Evolutionary conservation across 35 echinoderm and acorn worm species (phyloP).

Genomic region (Apostichopus parvimensis): DNA sequence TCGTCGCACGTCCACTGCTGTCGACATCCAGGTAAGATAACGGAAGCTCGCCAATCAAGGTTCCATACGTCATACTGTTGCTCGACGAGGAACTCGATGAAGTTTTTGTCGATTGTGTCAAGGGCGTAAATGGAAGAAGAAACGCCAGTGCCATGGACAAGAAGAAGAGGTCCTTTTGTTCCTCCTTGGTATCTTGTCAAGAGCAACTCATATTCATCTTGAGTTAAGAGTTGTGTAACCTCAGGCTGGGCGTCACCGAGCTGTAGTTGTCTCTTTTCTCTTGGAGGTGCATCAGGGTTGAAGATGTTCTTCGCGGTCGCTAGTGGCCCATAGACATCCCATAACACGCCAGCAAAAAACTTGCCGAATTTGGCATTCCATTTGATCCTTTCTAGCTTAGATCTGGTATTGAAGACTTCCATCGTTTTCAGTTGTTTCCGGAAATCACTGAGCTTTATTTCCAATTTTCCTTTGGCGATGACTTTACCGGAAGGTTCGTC

Average conservation of each 20-base stretch:
- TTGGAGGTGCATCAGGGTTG: slow-evolving; percentile 47
- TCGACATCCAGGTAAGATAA: slow-evolving; percentile 46
- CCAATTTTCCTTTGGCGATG: slow-evolving; percentile 62
- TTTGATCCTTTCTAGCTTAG: slow-evolving; percentile 43
- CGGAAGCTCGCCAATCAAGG: slow-evolving; percentile 70
- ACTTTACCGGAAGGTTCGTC: neutral
- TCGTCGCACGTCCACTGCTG: slow-evolving; percentile 44
- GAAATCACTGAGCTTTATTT: slow-evolving; percentile 64
- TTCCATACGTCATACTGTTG: slow-evolving; percentile 69
- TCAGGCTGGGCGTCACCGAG: slow-evolving; percentile 55
- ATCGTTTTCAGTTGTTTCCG: slow-evolving; percentile 58
- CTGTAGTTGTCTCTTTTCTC: slow-evolving; percentile 62
- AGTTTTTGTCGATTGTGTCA: slow-evolving; percentile 74
- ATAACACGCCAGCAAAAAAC: slow-evolving; percentile 70
- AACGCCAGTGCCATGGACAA: slow-evolving; percentile 74
- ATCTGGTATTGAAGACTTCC: slow-evolving; percentile 58
- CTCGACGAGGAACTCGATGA: slow-evolving; percentile 69
- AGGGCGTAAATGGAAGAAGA: slow-evolving; percentile 58
- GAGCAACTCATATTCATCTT: slow-evolving; percentile 62
- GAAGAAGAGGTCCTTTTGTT: slow-evolving; percentile 63
- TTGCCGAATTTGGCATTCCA: slow-evolving; percentile 80
- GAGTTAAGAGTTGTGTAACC: slow-evolving; percentile 45
- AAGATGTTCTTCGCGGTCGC: slow-evolving; percentile 57
- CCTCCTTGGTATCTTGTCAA: slow-evolving; percentile 67
- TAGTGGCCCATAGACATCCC: slow-evolving; percentile 71